A percentile compares a stretch with the other conserved stretches of the same genome.
Evolutionary conservation across 1,140 invertebrate genomes (phyloP).

Genomic region (Bombus waltoni): DNA sequence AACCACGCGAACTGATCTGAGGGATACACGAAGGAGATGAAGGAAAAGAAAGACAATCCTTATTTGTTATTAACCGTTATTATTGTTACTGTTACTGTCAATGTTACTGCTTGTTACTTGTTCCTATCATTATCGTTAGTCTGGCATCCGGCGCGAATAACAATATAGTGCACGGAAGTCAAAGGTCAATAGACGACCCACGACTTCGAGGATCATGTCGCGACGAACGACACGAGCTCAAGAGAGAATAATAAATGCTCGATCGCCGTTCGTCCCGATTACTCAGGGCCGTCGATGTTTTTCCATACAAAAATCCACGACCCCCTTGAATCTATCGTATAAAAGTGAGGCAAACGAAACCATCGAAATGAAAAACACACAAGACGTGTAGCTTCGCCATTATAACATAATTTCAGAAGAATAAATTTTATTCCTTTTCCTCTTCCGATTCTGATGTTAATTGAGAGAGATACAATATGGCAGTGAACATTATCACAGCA

Average conservation of each 20-base stretch:
- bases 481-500: constrained; percentile 15
- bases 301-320: neutral
- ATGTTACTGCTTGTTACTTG: constrained; percentile 58
- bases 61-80: constrained; percentile 52
- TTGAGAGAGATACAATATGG: neutral
- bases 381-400: neutral
- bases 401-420: neutral
- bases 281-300: neutral
- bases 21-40: neutral
- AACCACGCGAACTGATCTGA: too few species aligned
- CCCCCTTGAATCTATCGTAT: neutral
- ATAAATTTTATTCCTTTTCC: too few species aligned
- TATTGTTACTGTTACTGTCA: constrained; percentile 63
- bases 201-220: neutral
- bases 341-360: neutral
- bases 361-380: neutral
- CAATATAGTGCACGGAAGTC: constrained; percentile 54
- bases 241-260: constrained; percentile 20
- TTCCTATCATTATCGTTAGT: constrained; percentile 73
- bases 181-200: constrained; percentile 26
- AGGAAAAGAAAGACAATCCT: neutral
- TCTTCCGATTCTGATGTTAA: neutral
- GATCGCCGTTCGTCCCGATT: neutral
- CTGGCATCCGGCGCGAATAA: constrained; percentile 62
- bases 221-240: neutral